Conservation (phyloP, 2,888 invertebrate species). For the Geotrupes spiniger region DNA sequence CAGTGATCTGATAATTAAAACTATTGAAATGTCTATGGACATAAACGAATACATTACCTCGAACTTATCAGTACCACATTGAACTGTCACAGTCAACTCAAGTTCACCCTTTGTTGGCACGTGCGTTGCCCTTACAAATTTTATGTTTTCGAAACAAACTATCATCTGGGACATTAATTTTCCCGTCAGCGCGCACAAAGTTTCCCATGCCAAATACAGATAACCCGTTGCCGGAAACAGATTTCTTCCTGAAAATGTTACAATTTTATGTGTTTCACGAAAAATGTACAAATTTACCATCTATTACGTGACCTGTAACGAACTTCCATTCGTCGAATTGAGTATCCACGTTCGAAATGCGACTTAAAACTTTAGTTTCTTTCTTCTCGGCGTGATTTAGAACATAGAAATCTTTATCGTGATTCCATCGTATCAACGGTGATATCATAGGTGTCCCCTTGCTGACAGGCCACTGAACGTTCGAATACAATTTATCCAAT, state of each 20-base stretch:
- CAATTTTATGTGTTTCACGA: background rate
- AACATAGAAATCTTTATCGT: conserved; percentile 72
- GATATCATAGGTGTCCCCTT: conserved; percentile 81
- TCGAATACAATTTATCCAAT: conserved; percentile 73
- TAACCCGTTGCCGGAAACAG: conserved; percentile 63
- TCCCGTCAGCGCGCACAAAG: conserved; percentile 49
- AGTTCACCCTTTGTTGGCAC: conserved; percentile 48
- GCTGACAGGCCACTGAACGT: conserved; percentile 77
- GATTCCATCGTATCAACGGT: conserved; percentile 86
- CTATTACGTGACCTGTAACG: conserved; percentile 77
- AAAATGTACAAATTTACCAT: conserved; percentile 58
- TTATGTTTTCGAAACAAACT: conserved; percentile 59
- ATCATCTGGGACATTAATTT: conserved; percentile 48
- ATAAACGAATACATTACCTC: too few species aligned
- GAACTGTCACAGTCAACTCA: conserved; percentile 32
- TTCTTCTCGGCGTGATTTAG: conserved; percentile 66
- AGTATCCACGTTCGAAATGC: conserved; percentile 59
- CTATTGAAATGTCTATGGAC: background rate
- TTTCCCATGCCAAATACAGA: conserved; percentile 54
- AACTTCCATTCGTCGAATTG: conserved; percentile 68
- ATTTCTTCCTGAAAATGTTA: conserved; percentile 39
- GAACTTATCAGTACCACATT: conserved; percentile 35
- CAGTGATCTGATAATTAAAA: conserved; percentile 55
- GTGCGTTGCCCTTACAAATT: conserved; percentile 58
- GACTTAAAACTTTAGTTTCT: conserved; percentile 66